Base-by-base conservation (phyloP, 2,113 vertebrate genomes). In the Cyprinus carpio region DNA sequence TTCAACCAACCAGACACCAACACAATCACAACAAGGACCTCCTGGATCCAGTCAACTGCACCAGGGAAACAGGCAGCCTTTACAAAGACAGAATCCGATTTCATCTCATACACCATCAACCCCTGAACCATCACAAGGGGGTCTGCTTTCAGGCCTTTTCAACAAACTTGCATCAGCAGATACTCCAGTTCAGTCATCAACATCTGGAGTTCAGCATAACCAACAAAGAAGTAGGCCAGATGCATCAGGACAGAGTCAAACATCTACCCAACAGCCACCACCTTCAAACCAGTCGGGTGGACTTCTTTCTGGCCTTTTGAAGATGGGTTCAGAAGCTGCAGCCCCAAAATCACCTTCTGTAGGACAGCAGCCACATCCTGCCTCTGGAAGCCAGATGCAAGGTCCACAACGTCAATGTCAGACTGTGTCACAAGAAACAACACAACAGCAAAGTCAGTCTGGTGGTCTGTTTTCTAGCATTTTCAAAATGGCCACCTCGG, bases 101-200 rank as follows among this genome's bases (percentile, higher is more conserved):
- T 88, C 89, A 13, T 49, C 89, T 37, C 91, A 93, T 71, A 69
- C 83, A 13, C 58, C 91, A 67, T 34, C 65, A 88, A 88, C 81
- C 54, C 60, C 90, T 84, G 93, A 94, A 54, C 79, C 90, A 56
- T 90, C 92, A 67, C 92, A 92, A 60, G 90, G 89, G 49, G 92
- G 94, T 6, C 51, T 95, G 31, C 74, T 94, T 31, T 94, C 94
- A 12, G 94, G 93, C 4, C 51, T 96, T 84, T 95, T 96, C 87
- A 94, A 91, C 88, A 97, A 94, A 82, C 93, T 95, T 89, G 87
- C 95, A 89, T 92, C 95, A 80, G 87, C 90, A 85, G 95, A 96
- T 75, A 90, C 86, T 85, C 56, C 75, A 77, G 65, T 88, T 29
- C 92, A 89, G 88, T 86, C 90, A 71, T 27, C 87, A 20, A 84